A percentile compares a stretch with the other conserved stretches of the same genome.
These are phyloP conservation scores for Oreonectes daqikongensis DNA, from an alignment of 2,797 vertebrate genomes.

Conservation along the genomic window DNA sequence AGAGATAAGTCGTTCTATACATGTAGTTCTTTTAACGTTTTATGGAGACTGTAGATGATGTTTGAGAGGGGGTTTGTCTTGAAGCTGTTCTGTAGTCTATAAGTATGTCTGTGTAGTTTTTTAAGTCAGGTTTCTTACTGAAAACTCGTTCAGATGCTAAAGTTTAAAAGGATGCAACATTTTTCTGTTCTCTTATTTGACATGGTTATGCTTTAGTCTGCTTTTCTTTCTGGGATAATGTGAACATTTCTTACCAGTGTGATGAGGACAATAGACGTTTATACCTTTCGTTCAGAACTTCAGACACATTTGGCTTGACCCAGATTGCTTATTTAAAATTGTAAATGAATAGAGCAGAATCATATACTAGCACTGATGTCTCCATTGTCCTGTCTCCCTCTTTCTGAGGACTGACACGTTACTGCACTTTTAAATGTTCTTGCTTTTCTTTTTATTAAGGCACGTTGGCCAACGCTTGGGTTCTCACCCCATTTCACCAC, in stretches of 20 bases:
- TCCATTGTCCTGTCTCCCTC: background rate
- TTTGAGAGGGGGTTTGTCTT: constrained; percentile 30
- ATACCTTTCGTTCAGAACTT: constrained; percentile 11
- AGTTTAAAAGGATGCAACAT: constrained; percentile 13
- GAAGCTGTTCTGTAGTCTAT: constrained; percentile 62
- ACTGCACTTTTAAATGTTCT: constrained; percentile 51
- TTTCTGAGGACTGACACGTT: constrained; percentile 25
- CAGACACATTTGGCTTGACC: background rate
- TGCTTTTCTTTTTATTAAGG: constrained; percentile 57
- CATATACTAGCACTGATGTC: constrained; percentile 26
- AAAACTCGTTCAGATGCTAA: constrained; percentile 11
- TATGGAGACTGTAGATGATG: constrained; percentile 21
- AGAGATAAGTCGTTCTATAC: constrained; percentile 2
- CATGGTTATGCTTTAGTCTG: background rate
- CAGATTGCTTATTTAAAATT: background rate
- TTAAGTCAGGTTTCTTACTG: constrained; percentile 28
- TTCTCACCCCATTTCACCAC: constrained; percentile 56
- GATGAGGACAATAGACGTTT: constrained; percentile 4
- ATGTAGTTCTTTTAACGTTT: constrained; percentile 36
- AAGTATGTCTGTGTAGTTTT: constrained; percentile 51
- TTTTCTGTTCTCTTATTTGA: background rate
- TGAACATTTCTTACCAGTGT: constrained; percentile 9
- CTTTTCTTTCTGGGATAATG: constrained; percentile 7
- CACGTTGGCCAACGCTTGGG: constrained; percentile 54
- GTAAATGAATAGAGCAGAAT: background rate